Conservation (phyloP, 2,888 invertebrate species). For the Melanostoma mellinum region DNA sequence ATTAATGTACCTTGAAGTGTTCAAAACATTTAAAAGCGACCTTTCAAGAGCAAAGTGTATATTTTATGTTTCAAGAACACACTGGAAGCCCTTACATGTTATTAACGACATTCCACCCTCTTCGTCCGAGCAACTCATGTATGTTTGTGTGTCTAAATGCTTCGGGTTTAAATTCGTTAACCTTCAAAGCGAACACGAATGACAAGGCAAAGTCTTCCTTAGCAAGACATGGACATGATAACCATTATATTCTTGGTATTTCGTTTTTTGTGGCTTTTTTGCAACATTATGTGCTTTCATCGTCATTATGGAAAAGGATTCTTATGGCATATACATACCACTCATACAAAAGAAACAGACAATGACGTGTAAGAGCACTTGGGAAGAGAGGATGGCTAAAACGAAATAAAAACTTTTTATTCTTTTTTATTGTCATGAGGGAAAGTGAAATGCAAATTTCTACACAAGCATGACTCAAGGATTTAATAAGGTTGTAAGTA, state of each 20-base stretch:
- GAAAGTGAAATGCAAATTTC: constrained; percentile 49
- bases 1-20: too few relatives aligned
- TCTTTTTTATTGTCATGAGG: neutral
- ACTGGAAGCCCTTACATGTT: constrained; percentile 10
- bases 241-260: neutral
- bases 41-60: constrained; percentile 1
- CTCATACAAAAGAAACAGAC: neutral
- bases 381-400: constrained; percentile 14
- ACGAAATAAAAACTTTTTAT: constrained; percentile 12
- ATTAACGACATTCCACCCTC: constrained; percentile 6
- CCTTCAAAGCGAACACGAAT: constrained; percentile 26
- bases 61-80: constrained; percentile 8
- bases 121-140: neutral
- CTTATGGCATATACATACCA: neutral
- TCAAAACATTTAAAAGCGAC: neutral
- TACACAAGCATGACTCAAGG: constrained; percentile 26
- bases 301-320: constrained; percentile 1
- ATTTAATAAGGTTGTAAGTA: constrained; percentile 35
- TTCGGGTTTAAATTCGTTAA: constrained; percentile 21
- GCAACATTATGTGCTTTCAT: constrained; percentile 7
- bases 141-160: neutral
- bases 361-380: constrained; percentile 19
- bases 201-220: constrained; percentile 5
- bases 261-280: neutral
- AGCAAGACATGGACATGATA: neutral